These are phyloP conservation scores for Picathartes gymnocephalus DNA, from an alignment of 2,113 vertebrate genomes.

Conservation along the genomic window DNA sequence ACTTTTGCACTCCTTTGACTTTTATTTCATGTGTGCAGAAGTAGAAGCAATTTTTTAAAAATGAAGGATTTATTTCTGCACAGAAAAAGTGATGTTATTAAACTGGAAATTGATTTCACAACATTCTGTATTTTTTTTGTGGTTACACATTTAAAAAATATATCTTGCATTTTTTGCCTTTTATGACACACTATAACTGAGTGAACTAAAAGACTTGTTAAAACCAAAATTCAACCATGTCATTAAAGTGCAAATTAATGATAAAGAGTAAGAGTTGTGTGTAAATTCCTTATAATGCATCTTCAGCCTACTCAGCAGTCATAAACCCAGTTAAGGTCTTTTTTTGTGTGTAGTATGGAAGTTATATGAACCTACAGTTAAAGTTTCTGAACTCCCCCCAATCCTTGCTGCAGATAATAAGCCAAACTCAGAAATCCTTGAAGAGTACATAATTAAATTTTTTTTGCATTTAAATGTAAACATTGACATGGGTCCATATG, in stretches of 20 bases:
- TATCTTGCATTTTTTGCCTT: background rate
- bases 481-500: background rate
- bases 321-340: background rate
- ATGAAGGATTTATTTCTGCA: background rate
- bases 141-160: background rate
- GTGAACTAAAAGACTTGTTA: background rate
- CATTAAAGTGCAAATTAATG: background rate
- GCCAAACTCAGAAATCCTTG: background rate
- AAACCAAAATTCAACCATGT: background rate
- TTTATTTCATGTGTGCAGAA: background rate
- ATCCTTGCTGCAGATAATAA: background rate
- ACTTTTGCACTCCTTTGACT: background rate
- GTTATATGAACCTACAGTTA: background rate
- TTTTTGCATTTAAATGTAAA: background rate
- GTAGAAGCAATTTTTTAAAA: background rate
- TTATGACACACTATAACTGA: background rate
- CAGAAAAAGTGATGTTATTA: background rate
- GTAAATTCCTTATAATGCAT: background rate
- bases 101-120: background rate
- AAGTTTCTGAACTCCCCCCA: background rate
- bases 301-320: background rate
- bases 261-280: background rate
- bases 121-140: background rate
- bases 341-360: background rate
- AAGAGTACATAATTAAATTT: background rate